Evolutionary conservation across 2,888 invertebrate species (phyloP).

Genomic region (Rhaphigaster nebulosa): DNA sequence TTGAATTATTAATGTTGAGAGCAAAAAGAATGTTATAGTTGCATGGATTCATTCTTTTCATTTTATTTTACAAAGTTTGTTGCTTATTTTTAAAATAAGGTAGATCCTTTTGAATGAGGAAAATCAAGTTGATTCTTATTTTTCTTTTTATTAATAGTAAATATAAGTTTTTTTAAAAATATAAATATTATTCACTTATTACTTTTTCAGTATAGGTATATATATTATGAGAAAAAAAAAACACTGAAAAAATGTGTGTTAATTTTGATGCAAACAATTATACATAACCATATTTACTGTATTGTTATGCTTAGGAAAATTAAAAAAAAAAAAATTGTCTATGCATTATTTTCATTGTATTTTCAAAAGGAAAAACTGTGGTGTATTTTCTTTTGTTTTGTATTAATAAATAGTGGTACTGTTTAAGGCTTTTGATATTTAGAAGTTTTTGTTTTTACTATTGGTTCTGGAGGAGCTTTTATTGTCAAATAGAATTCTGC

Average conservation of each 20-base stretch:
- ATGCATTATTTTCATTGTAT: constrained; percentile 52
- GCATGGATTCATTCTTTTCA: constrained; percentile 55
- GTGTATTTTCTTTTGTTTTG: constrained; percentile 57
- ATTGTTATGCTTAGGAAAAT: constrained; percentile 52
- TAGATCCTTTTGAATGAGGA: constrained; percentile 43
- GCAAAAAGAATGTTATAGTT: constrained; percentile 52
- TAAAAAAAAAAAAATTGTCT: constrained; percentile 50
- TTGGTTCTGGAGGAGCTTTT: constrained; percentile 57
- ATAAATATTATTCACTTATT: constrained; percentile 56
- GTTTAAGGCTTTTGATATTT: constrained; percentile 59
- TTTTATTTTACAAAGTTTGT: constrained; percentile 55
- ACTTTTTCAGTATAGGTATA: constrained; percentile 54
- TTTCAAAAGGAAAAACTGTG: constrained; percentile 54
- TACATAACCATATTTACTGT: constrained; percentile 50
- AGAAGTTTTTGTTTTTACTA: constrained; percentile 46
- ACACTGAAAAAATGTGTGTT: constrained; percentile 57
- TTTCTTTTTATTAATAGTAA: constrained; percentile 58
- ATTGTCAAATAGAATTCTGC: constrained; percentile 25
- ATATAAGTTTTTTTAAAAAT: constrained; percentile 54
- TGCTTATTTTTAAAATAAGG: constrained; percentile 54
- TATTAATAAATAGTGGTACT: constrained; percentile 59
- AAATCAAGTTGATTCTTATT: constrained; percentile 43
- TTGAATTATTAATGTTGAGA: constrained; percentile 57
- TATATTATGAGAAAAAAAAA: constrained; percentile 37
- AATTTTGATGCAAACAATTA: constrained; percentile 58